These are phyloP conservation scores for Sericinus montela DNA, from an alignment of 2,888 invertebrate species.

Conservation along the genomic window DNA sequence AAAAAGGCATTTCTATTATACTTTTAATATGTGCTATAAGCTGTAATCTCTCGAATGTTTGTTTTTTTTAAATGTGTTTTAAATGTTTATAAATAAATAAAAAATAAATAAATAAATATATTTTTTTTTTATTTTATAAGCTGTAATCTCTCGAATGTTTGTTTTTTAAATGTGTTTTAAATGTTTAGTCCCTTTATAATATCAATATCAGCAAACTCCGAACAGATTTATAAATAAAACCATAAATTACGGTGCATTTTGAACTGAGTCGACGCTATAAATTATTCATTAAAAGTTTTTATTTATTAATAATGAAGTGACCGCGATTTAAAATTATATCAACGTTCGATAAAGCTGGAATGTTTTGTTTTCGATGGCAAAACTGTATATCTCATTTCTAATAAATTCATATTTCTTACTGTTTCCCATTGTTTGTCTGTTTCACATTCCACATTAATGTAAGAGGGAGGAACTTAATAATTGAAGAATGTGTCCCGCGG, in stretches of 20 bases:
- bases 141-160: too few relatives aligned
- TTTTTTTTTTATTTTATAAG: too few relatives aligned
- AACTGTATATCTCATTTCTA: constrained; percentile 53
- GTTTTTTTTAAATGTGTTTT: too few relatives aligned
- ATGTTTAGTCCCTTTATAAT: constrained; percentile 14
- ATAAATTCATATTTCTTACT: constrained; percentile 61
- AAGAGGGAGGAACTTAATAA: constrained; percentile 64
- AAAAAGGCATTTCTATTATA: too few relatives aligned
- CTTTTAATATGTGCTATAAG: too few relatives aligned
- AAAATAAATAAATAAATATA: too few relatives aligned
- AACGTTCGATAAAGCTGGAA: constrained; percentile 31
- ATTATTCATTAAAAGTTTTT: constrained; percentile 67
- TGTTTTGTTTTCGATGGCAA: constrained; percentile 23
- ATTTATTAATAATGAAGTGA: constrained; percentile 63
- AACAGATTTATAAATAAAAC: constrained; percentile 54
- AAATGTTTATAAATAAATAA: too few relatives aligned
- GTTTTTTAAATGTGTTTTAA: too few relatives aligned
- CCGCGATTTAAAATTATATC: constrained; percentile 36
- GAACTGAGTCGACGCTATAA: constrained; percentile 41
- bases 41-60: too few relatives aligned
- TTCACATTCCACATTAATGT: constrained; percentile 40
- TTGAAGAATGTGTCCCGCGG: constrained; percentile 54
- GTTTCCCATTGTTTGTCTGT: constrained; percentile 49
- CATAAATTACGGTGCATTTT: constrained; percentile 45
- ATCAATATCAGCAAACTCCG: constrained; percentile 40